Evolutionary conservation across 1,140 invertebrate genomes (phyloP), one percentile per base, ranked within the genome.

Genomic region (Lepidurus arcticus): DNA sequence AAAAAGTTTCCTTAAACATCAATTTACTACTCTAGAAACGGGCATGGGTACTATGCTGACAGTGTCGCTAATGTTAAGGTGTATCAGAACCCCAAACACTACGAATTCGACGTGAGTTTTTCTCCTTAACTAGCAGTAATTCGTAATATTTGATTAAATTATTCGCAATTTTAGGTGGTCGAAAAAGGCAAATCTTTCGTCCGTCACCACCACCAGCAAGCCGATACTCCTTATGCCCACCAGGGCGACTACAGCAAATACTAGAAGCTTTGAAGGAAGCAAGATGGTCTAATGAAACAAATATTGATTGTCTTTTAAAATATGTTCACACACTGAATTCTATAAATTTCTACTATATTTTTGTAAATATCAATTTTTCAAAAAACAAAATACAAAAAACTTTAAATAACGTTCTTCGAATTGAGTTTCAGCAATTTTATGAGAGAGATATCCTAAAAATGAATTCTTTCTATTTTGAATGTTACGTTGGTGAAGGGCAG

Each of bases 141-240:
- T 16, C 45, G 45, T 3, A 47, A 7, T 11, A 47, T 16, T 10
- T 9, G 1, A 21, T 16, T 65, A 65, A 65, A 13, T 9, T 65
- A 7, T 7, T 9, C 8, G n/a, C 21, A 3, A 65, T 65, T 16
- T 3, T 4, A 65, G 53, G 53, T 65, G 16, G 53, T 65, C n/a
- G 53, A 65, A 4, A 65, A 65, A 21, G 53, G 53, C 53, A 65
- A 65, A 65, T 65, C 53, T 65, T 65, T 65, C 53, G 13, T 65
- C 13, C 53, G 53, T 16, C 53, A 65, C n/a, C 53, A 65, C n/a
- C 53, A 65, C 21, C 53, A 65, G 13, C 9, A 65, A 65, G 53
- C 53, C 21, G 53, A 65, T n/a, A 65, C 53, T 65, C 53, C 53
- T 13, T 65, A 65, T 10, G 53, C 8, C 1, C 21, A 65, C 53